Percentiles rank a stretch among this genome's conserved stretches.
Conservation (phyloP, 1,140 invertebrate species). For the Trachymyrmex septentrionalis region DNA sequence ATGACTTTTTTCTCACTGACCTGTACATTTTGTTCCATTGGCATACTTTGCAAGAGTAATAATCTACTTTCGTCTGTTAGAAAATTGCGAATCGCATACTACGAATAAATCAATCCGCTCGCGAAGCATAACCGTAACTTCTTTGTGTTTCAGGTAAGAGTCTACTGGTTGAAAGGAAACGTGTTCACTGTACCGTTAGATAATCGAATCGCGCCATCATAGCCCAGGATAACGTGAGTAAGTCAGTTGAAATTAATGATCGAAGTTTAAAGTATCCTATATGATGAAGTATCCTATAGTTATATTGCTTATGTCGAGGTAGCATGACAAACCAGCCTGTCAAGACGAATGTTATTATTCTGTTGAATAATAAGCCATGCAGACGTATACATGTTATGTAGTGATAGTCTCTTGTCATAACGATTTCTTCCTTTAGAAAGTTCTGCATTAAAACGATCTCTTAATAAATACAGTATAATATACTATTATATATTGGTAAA, state of each 20-base stretch:
- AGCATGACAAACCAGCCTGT: slow-evolving; percentile 51
- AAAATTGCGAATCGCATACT: slow-evolving; percentile 9
- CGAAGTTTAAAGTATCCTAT: slow-evolving; percentile 57
- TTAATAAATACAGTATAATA: not conserved
- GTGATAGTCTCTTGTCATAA: slow-evolving; percentile 21
- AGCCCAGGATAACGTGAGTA: not conserved
- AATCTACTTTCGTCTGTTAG: slow-evolving; percentile 12
- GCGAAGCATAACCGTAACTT: slow-evolving; percentile 30
- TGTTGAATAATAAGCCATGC: slow-evolving; percentile 63
- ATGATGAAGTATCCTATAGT: too few species aligned
- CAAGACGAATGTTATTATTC: slow-evolving; percentile 68
- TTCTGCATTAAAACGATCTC: not conserved
- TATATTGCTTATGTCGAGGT: slow-evolving; percentile 49
- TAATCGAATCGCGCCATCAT: slow-evolving; percentile 1
- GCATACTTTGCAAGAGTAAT: slow-evolving; percentile 1
- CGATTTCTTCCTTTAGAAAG: slow-evolving; percentile 2
- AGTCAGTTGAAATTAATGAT: slow-evolving; percentile 57
- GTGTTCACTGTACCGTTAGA: not conserved
- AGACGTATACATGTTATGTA: not conserved
- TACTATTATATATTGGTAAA: not conserved
- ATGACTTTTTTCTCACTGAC: not conserved
- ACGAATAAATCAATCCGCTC: slow-evolving; percentile 20
- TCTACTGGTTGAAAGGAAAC: not conserved
- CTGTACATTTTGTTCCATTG: slow-evolving; percentile 12
- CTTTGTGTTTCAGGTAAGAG: slow-evolving; percentile 69